Percentiles rank a stretch among this genome's conserved stretches.
Conservation (phyloP, 1,140 invertebrate species). For the Anthonomus grandis region DNA sequence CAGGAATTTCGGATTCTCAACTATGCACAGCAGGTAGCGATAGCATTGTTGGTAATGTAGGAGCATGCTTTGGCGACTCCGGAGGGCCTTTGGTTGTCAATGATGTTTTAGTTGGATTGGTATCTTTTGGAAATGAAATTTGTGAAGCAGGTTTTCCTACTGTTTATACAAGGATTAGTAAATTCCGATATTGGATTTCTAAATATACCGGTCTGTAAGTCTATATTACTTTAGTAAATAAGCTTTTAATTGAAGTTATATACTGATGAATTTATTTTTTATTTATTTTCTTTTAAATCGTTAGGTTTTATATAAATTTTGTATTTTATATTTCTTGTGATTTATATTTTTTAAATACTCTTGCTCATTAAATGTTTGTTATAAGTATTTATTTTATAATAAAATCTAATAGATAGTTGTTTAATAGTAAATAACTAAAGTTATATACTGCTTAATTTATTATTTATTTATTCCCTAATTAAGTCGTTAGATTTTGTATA, state of each 20-base stretch:
- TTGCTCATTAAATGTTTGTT: too few relatives aligned
- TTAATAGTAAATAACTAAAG: too few relatives aligned
- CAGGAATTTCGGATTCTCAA: neutral
- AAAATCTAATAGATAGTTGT: too few relatives aligned
- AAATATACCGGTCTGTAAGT: conserved; percentile 18
- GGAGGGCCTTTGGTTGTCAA: conserved; percentile 72
- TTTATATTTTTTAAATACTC: too few relatives aligned
- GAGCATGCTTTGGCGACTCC: conserved; percentile 77
- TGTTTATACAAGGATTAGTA: conserved; percentile 21
- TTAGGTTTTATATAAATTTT: too few relatives aligned
- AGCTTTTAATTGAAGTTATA: neutral
- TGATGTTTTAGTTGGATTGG: conserved; percentile 12
- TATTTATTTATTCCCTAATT: too few relatives aligned
- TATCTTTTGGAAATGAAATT: conserved; percentile 10
- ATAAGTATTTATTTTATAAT: too few relatives aligned
- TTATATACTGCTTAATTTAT: too few relatives aligned
- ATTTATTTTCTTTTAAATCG: too few relatives aligned
- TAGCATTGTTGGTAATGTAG: conserved; percentile 8
- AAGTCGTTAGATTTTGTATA: too few relatives aligned
- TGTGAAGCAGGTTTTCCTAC: conserved; percentile 16
- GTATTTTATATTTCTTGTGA: too few relatives aligned
- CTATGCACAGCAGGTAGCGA: conserved; percentile 13
- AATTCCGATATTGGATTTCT: conserved; percentile 17
- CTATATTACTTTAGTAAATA: too few relatives aligned
- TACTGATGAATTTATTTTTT: neutral